phyloP scores from a whole-genome alignment of 2,797 vertebrate species.

The Mionectes olivaceus region DNA sequence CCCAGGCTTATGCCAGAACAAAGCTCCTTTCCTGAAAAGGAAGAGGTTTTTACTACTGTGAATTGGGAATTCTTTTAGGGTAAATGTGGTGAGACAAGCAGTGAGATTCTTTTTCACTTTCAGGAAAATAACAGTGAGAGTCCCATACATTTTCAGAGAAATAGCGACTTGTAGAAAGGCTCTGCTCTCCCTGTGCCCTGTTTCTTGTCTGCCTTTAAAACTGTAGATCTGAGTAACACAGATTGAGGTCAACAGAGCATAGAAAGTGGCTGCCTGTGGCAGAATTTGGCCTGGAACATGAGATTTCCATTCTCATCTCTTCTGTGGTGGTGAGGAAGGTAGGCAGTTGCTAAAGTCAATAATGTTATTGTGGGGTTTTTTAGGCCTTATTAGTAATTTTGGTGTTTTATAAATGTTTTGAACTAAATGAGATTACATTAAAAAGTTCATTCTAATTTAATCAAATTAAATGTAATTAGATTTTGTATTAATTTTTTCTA shows the following conservation, averaged over 20 bases:
- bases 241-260: neutral
- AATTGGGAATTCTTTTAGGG: neutral
- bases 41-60: neutral
- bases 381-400: neutral
- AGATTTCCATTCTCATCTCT: neutral
- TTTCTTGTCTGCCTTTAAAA: constrained; percentile 1
- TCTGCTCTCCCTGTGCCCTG: neutral
- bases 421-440: constrained; percentile 42
- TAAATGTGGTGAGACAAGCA: neutral
- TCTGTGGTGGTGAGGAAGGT: neutral
- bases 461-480: constrained; percentile 59
- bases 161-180: neutral
- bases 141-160: neutral
- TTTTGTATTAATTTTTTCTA: constrained; percentile 51
- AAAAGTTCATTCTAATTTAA: constrained; percentile 32
- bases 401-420: constrained; percentile 11
- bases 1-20: neutral
- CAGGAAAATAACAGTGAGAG: neutral
- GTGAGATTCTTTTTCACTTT: neutral
- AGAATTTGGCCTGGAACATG: neutral
- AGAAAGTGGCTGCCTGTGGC: neutral
- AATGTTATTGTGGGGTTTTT: neutral
- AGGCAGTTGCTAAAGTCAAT: neutral
- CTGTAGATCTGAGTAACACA: neutral
- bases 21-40: neutral